These are phyloP conservation scores for Tyrannus savana DNA, from an alignment of 2,113 vertebrate species.

Conservation along the genomic window DNA sequence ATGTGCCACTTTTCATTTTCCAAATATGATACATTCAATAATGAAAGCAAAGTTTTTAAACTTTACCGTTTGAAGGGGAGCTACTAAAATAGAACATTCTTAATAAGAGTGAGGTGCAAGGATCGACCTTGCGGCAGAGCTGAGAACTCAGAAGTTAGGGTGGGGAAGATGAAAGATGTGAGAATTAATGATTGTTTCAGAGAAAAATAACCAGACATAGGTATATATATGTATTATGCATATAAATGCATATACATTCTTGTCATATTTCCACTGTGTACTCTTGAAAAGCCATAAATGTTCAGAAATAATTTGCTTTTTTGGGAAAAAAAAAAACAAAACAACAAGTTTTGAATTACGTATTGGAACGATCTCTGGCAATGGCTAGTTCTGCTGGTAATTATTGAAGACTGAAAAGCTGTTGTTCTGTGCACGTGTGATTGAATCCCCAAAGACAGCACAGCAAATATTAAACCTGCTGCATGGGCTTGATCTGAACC, in stretches of 20 bases:
- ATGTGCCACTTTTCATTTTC: conserved; percentile 8
- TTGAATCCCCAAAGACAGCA: not conserved
- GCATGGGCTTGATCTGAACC: conserved; percentile 22
- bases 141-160: not conserved
- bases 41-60: not conserved
- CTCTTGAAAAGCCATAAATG: not conserved
- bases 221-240: accelerated
- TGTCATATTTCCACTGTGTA: not conserved
- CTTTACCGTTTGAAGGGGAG: not conserved
- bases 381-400: not conserved
- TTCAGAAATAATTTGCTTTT: not conserved
- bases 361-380: not conserved
- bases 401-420: not conserved
- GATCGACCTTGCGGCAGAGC: not conserved
- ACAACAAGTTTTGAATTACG: not conserved
- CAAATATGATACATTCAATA: not conserved
- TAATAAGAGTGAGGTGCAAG: not conserved
- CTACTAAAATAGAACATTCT: not conserved
- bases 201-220: not conserved
- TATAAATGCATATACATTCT: not conserved
- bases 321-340: not conserved
- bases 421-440: not conserved
- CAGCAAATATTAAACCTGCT: conserved; percentile 22
- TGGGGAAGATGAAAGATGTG: not conserved
- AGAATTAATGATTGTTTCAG: not conserved